These are phyloP conservation scores for Trematomus bernacchii DNA, from an alignment of 2,797 vertebrate species.

Conservation along the genomic window DNA sequence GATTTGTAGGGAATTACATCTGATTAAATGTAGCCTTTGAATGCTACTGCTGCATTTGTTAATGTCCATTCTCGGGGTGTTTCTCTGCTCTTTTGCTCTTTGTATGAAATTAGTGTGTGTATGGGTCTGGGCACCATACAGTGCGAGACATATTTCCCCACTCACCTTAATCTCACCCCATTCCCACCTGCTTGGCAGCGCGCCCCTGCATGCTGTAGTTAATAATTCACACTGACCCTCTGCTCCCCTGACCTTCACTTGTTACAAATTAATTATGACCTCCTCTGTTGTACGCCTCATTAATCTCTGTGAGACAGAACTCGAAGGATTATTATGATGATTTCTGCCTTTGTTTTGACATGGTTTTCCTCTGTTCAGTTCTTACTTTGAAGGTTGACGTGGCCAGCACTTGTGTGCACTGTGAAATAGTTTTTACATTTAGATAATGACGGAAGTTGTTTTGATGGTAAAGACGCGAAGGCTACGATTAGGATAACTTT, in stretches of 20 bases:
- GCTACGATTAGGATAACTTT: slow-evolving; percentile 14
- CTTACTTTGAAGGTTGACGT: slow-evolving; percentile 31
- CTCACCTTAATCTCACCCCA: slow-evolving; percentile 68
- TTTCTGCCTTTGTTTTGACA: slow-evolving; percentile 49
- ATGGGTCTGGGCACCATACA: slow-evolving; percentile 30
- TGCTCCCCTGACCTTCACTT: slow-evolving; percentile 74
- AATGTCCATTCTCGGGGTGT: neutral
- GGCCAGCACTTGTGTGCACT: slow-evolving; percentile 15
- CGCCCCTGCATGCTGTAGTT: slow-evolving; percentile 58
- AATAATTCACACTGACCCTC: slow-evolving; percentile 81
- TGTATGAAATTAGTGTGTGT: slow-evolving; percentile 25
- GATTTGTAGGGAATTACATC: neutral
- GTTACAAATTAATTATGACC: slow-evolving; percentile 76
- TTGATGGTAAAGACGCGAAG: slow-evolving; percentile 21
- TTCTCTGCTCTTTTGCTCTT: neutral
- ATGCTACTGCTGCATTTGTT: neutral
- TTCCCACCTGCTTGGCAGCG: slow-evolving; percentile 64
- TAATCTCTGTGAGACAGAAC: slow-evolving; percentile 60
- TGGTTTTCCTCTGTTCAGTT: slow-evolving; percentile 5
- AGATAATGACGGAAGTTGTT: slow-evolving; percentile 29
- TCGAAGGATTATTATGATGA: slow-evolving; percentile 51
- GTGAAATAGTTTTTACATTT: slow-evolving; percentile 40
- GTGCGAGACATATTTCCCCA: slow-evolving; percentile 64
- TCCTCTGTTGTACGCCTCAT: slow-evolving; percentile 60
- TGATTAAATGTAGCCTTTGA: neutral